Percentiles rank a stretch among this genome's conserved stretches.
These are phyloP conservation scores for Cyanoderma ruficeps DNA, from an alignment of 2,113 vertebrate genomes.

Conservation along the genomic window DNA sequence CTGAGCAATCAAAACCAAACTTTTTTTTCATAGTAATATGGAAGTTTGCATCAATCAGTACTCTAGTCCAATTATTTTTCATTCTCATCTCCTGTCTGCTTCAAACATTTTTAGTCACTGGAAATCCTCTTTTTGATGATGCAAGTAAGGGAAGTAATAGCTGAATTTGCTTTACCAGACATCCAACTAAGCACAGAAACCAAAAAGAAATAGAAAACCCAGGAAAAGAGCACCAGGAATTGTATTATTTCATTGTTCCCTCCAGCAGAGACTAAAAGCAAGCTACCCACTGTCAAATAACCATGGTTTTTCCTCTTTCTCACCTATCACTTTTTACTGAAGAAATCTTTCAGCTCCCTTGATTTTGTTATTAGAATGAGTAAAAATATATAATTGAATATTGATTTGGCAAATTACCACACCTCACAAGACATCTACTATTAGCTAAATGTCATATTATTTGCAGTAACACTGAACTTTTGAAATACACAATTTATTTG, in stretches of 20 bases:
- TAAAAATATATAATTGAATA: not conserved
- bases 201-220: not conserved
- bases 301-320: not conserved
- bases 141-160: not conserved
- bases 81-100: not conserved
- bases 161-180: not conserved
- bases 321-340: not conserved
- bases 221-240: not conserved
- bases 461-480: not conserved
- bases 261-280: not conserved
- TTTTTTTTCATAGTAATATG: not conserved
- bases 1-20: not conserved
- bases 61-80: not conserved
- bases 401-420: not conserved
- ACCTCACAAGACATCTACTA: not conserved
- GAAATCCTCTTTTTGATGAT: not conserved
- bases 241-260: not conserved
- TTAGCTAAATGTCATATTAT: not conserved
- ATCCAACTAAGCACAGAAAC: not conserved
- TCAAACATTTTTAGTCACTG: not conserved
- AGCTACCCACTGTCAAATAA: not conserved
- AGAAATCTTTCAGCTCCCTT: not conserved
- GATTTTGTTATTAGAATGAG: not conserved
- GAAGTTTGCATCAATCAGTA: not conserved
- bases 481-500: not conserved